These are phyloP conservation scores for Kryptolebias ocellatus DNA, from an alignment of 2,797 vertebrate species.

Conservation along the genomic window DNA sequence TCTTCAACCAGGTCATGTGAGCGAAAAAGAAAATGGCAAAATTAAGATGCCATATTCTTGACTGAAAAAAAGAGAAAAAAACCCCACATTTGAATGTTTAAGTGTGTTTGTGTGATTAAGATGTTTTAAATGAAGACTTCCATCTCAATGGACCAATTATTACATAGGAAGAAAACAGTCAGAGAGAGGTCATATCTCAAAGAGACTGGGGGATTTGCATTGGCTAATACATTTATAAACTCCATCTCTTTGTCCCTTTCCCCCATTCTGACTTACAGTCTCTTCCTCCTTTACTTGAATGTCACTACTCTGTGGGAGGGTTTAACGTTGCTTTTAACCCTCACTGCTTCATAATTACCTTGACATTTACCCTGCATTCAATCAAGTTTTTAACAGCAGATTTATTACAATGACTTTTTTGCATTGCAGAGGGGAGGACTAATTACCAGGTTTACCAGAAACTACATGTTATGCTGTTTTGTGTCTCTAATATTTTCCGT, in stretches of 20 bases:
- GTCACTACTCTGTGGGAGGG: constrained; percentile 82
- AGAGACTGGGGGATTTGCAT: constrained; percentile 60
- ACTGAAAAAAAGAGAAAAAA: constrained; percentile 29
- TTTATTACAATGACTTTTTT: constrained; percentile 83
- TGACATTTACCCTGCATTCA: constrained; percentile 90
- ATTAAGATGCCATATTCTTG: constrained; percentile 11
- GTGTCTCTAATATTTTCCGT: constrained; percentile 42
- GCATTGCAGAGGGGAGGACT: constrained; percentile 77
- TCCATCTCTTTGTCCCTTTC: constrained; percentile 39
- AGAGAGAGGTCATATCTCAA: constrained; percentile 71
- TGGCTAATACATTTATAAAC: constrained; percentile 77
- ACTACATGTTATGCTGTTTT: constrained; percentile 65
- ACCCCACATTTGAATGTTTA: constrained; percentile 4
- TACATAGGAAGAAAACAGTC: constrained; percentile 65
- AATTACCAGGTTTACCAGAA: constrained; percentile 82
- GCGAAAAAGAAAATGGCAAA: constrained; percentile 32
- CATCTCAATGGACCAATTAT: constrained; percentile 66
- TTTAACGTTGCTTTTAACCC: constrained; percentile 89
- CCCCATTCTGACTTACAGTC: constrained; percentile 52
- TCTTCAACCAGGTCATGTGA: constrained; percentile 34
- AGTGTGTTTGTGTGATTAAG: constrained; percentile 59
- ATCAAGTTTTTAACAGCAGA: constrained; percentile 85
- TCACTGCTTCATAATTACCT: constrained; percentile 83
- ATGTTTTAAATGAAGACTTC: constrained; percentile 66
- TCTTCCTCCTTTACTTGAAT: constrained; percentile 78